Conservation (phyloP, 2,113 vertebrate genomes). For the Chaetura pelagica region DNA sequence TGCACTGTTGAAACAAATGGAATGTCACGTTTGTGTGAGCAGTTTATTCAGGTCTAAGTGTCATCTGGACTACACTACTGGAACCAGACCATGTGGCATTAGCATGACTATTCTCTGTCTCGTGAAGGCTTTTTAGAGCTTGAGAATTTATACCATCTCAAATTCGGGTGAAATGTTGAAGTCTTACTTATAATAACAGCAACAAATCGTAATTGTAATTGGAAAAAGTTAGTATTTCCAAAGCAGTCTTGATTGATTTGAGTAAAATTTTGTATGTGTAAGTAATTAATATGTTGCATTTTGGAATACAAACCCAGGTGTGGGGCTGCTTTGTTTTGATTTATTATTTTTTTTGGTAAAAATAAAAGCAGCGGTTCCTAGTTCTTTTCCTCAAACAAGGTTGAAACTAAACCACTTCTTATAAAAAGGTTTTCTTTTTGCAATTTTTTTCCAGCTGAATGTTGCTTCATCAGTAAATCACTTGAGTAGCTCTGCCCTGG, state of each 20-base stretch:
- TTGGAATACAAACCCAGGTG: background rate
- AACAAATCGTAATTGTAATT: background rate
- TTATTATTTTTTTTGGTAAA: background rate
- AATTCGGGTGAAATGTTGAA: background rate
- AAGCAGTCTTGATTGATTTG: background rate
- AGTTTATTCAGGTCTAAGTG: background rate
- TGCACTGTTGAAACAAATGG: background rate
- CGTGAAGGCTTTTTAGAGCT: constrained; percentile 1
- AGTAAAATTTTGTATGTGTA: background rate
- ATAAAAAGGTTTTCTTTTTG: background rate
- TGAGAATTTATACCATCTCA: background rate
- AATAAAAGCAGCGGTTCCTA: background rate
- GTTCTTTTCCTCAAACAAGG: background rate
- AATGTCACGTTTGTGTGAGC: background rate
- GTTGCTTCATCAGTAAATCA: background rate
- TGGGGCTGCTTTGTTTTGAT: background rate
- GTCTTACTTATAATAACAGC: background rate
- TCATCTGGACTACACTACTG: background rate
- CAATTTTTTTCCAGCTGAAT: background rate
- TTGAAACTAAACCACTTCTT: background rate
- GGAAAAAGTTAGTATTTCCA: background rate
- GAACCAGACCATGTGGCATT: background rate
- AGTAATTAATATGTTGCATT: background rate
- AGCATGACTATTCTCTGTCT: background rate
- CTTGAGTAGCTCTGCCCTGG: background rate